Conservation (phyloP, 2,113 vertebrate species). For the Telmatochromis brichardi region DNA sequence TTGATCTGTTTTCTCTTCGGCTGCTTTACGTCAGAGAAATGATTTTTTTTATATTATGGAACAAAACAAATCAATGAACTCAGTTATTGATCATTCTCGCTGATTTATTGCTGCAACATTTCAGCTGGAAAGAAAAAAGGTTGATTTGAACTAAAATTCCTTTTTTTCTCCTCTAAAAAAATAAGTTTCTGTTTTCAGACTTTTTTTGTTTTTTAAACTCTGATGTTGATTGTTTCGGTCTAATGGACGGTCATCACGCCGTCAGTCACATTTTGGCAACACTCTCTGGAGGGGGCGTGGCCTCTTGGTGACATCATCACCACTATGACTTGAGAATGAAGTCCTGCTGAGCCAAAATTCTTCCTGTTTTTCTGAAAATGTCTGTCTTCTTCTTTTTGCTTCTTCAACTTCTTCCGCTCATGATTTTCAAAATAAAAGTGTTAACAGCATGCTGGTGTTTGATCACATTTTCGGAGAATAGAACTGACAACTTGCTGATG, state of each 20-base stretch:
- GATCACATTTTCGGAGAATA: background rate
- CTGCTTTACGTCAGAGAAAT: fast-evolving
- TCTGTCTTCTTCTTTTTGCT: fast-evolving
- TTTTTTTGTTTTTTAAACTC: background rate
- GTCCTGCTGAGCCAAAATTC: background rate
- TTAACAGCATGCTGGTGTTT: background rate
- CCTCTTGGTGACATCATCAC: background rate
- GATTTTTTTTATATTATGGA: background rate
- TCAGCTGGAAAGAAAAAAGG: background rate
- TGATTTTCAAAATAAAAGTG: background rate
- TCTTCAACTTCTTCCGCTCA: background rate
- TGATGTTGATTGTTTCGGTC: fast-evolving
- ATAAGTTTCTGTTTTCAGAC: background rate
- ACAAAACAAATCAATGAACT: background rate
- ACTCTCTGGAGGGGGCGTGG: background rate
- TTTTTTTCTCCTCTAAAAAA: background rate
- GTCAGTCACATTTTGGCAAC: background rate
- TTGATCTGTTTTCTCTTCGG: background rate
- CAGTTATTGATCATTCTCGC: background rate
- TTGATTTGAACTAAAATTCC: background rate
- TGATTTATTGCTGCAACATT: background rate
- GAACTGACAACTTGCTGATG: background rate
- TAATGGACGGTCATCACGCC: fast-evolving
- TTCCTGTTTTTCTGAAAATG: background rate
- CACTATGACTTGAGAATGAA: background rate